Evolutionary conservation across 2,113 vertebrate genomes (phyloP), one percentile per base, ranked within the genome.

Genomic region (Himantopus leucocephalus): DNA sequence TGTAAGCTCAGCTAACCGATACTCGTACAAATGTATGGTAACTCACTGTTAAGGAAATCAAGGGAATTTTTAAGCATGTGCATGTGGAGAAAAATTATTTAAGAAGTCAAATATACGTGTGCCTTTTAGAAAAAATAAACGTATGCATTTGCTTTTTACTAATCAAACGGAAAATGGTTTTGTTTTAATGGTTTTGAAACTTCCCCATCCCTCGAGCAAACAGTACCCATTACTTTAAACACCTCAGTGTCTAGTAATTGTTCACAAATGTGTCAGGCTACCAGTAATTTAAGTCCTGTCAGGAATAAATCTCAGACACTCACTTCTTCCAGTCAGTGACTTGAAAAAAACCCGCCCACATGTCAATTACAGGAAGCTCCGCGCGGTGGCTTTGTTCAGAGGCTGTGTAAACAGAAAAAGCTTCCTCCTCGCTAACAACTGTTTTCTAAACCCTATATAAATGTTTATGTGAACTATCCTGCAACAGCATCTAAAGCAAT

Each of bases 311-410:
- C 97, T 98, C 97, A 98, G 97, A 97, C 74, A 97, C 97, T 94
- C 97, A 98, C 97, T 98, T 98, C 97, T 98, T 99, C 98, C 98
- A 98, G 98, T 98, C 97, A 97, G 98, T 98, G 98, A 98, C 98
- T 98, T 98, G 98, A 98, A 97, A 97, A 97, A 98, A 98, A 97
- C 98, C 97, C 98, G 93, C 98, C 98, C 99, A 98, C 98, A 97
- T 97, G 98, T 98, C 98, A 98, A 98, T 99, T 98, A 98, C 98
- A 94, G 98, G 98, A 99, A 98, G 96, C 97, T 64, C 94, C 14
- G 92, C 85, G 60, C 94, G 70, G 96, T 97, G 97, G 98, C 98
- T 98, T 98, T 98, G 98, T 98, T 98, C 98, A 34, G 96, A 91
- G 96, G 97, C 97, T 98, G 97, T 98, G 97, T 98, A 98, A 98